These are phyloP conservation scores for Phrynocephalus guinanensis DNA, from an alignment of 2,797 vertebrate genomes.

Conservation along the genomic window DNA sequence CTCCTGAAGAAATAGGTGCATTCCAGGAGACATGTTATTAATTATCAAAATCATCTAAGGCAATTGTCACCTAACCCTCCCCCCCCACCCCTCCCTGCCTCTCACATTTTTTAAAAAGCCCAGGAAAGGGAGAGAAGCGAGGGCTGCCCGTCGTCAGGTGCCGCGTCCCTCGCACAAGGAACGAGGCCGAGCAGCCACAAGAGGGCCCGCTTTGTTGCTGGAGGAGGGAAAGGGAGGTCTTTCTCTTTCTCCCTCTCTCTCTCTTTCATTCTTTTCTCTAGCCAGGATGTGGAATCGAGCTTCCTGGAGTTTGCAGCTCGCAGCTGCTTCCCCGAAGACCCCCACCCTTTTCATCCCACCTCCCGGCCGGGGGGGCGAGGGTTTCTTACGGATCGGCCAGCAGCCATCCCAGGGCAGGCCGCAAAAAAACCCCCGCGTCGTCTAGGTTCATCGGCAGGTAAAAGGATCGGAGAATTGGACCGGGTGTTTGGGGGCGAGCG, in stretches of 20 bases:
- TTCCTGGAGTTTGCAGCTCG: constrained; percentile 41
- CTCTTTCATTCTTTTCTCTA: constrained; percentile 28
- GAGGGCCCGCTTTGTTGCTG: constrained; percentile 30
- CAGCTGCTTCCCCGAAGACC: constrained; percentile 1
- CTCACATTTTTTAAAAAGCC: neutral
- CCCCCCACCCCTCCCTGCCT: neutral
- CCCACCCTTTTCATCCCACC: constrained; percentile 23
- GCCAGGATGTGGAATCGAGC: constrained; percentile 42
- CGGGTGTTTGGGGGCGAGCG: neutral
- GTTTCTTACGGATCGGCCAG: neutral
- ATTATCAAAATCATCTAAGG: too few species aligned
- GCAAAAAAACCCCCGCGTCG: neutral
- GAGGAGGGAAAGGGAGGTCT: neutral
- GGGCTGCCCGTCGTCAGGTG: neutral
- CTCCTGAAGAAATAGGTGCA: neutral
- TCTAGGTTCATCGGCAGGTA: constrained; percentile 25
- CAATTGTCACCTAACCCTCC: too few species aligned
- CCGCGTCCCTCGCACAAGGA: neutral
- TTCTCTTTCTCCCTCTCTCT: constrained; percentile 13
- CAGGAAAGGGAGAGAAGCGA: neutral
- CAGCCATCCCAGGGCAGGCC: neutral
- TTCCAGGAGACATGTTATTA: neutral
- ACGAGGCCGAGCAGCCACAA: constrained; percentile 23
- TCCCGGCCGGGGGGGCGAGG: constrained; percentile 2
- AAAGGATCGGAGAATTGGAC: neutral